A percentile compares a stretch with the other conserved stretches of the same genome.
These are phyloP conservation scores for Eulemur mongoz DNA, from an alignment of 2,797 vertebrate genomes.

Conservation along the genomic window DNA sequence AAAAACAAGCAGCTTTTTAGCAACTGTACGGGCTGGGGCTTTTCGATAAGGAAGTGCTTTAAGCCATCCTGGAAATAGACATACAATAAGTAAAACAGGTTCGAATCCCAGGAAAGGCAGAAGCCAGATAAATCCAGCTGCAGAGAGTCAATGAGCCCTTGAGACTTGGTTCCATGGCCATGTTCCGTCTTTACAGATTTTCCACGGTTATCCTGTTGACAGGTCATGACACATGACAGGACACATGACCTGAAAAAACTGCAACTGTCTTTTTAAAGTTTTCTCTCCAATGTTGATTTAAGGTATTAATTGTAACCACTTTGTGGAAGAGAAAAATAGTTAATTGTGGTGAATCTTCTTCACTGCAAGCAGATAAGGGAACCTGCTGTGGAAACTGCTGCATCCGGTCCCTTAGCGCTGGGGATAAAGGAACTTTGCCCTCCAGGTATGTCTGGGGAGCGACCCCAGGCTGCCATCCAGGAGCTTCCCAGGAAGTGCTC, in stretches of 20 bases:
- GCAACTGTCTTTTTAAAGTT: background rate
- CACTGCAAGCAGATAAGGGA: too few relatives aligned
- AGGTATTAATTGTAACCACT: background rate
- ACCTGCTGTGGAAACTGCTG: too few relatives aligned
- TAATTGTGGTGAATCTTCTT: too few relatives aligned
- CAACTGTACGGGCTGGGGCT: background rate
- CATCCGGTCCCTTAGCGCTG: too few relatives aligned
- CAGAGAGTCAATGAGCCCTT: background rate
- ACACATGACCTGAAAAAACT: background rate
- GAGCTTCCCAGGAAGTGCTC: too few relatives aligned
- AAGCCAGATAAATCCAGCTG: background rate
- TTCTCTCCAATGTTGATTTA: background rate
- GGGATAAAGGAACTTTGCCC: too few relatives aligned
- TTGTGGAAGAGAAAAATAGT: background rate
- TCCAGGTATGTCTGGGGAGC: too few relatives aligned
- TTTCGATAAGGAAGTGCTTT: background rate
- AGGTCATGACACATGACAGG: background rate
- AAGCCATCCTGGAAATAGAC: background rate
- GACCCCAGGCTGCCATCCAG: too few relatives aligned
- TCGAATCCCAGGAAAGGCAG: background rate
- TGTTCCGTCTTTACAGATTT: background rate
- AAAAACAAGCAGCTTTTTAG: background rate
- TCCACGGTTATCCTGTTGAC: background rate
- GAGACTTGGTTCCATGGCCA: background rate
- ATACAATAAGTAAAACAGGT: background rate